These are phyloP conservation scores for Apteryx owenii DNA, from an alignment of 2,113 vertebrate genomes.

Conservation along the genomic window DNA sequence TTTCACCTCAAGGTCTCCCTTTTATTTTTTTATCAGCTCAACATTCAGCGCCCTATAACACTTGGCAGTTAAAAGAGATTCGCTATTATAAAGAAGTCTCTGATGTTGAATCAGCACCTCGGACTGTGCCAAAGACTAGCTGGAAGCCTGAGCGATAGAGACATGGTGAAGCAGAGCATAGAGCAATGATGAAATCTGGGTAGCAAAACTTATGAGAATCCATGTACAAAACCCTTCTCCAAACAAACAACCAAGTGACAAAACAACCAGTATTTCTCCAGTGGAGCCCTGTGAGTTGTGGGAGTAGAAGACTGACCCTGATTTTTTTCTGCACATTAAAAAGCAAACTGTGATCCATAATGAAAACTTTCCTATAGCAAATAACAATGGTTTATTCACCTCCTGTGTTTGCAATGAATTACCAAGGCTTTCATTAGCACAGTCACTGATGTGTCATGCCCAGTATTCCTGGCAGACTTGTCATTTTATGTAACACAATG, in stretches of 20 bases:
- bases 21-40: slow-evolving; percentile 44
- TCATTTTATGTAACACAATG: slow-evolving; percentile 56
- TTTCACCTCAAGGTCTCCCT: neutral
- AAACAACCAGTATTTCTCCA: neutral
- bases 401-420: slow-evolving; percentile 2
- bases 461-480: slow-evolving; percentile 26
- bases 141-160: neutral
- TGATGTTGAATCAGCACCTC: slow-evolving; percentile 44
- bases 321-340: neutral
- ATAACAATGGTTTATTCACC: slow-evolving; percentile 59
- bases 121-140: slow-evolving; percentile 25
- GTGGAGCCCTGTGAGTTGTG: neutral
- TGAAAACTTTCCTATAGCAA: neutral
- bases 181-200: neutral
- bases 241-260: neutral
- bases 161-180: neutral
- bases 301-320: neutral
- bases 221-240: neutral
- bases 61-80: slow-evolving; percentile 32
- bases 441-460: slow-evolving; percentile 55
- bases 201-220: neutral
- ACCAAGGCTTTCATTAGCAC: slow-evolving; percentile 46
- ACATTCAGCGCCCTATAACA: slow-evolving; percentile 13
- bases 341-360: neutral
- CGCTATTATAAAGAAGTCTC: neutral